phyloP scores from a whole-genome alignment of 2,797 vertebrate genomes.

The Anguilla anguilla region DNA sequence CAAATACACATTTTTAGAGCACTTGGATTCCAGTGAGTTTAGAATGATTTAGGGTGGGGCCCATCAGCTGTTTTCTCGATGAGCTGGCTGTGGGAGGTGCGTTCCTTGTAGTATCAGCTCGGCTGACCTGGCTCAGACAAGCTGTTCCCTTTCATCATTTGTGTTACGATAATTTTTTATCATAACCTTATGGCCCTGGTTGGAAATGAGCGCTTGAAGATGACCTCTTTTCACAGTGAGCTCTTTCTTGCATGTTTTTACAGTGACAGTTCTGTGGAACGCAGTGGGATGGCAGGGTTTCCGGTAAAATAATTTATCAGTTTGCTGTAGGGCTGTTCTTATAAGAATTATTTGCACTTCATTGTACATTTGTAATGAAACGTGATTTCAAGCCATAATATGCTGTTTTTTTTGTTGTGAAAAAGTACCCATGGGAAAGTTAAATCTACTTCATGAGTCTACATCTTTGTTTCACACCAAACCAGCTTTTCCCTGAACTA shows the following conservation, averaged over 20 bases:
- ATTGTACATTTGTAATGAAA: background rate
- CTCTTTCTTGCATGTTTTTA: background rate
- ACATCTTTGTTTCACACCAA: too few species aligned
- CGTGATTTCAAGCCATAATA: too few species aligned
- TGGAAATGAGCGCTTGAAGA: background rate
- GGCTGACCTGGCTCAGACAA: background rate
- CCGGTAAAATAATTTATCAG: background rate
- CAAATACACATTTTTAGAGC: background rate
- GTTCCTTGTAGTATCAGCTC: background rate
- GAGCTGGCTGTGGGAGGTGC: background rate
- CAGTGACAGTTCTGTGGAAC: background rate
- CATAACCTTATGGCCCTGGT: background rate
- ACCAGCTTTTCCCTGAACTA: too few species aligned
- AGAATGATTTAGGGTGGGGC: background rate
- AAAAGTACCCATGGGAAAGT: too few species aligned
- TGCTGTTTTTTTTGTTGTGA: too few species aligned
- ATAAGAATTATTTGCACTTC: background rate
- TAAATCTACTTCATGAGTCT: too few species aligned
- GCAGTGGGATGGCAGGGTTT: background rate
- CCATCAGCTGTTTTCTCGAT: background rate
- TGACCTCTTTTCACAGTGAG: background rate
- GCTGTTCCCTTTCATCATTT: background rate
- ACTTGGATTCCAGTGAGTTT: background rate
- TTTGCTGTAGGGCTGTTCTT: background rate
- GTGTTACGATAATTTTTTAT: background rate